A percentile compares a stretch with the other conserved stretches of the same genome.
phyloP scores from a whole-genome alignment of 2,888 invertebrate species.

The Meliscaeva auricollis region DNA sequence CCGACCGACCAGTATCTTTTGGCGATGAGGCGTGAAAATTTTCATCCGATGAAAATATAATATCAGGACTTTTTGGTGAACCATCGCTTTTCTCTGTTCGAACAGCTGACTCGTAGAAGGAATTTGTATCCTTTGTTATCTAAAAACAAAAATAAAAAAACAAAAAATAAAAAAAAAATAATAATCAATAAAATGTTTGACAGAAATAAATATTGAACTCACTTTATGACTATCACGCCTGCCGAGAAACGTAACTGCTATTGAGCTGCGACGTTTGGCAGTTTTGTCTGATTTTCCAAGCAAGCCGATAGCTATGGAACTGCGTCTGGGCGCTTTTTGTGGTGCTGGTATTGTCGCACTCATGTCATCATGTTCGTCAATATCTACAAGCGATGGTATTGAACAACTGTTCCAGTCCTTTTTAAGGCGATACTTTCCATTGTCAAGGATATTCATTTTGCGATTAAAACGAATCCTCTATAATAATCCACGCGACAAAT shows the following conservation, averaged over 20 bases:
- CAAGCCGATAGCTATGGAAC: conserved; percentile 82
- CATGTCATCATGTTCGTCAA: conserved; percentile 81
- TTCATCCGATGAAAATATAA: conserved; percentile 80
- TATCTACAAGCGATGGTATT: conserved; percentile 83
- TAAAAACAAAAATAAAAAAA: conserved; percentile 38
- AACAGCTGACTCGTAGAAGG: conserved; percentile 82
- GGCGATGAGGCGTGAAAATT: conserved; percentile 82
- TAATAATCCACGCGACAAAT: conserved; percentile 6
- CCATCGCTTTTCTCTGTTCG: conserved; percentile 83
- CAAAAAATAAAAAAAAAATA: not conserved
- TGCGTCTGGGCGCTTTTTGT: conserved; percentile 82
- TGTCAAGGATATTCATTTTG: conserved; percentile 82
- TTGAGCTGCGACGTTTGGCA: conserved; percentile 84
- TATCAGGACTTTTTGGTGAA: conserved; percentile 80
- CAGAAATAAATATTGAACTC: conserved; percentile 57
- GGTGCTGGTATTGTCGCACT: conserved; percentile 78
- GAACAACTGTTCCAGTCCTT: conserved; percentile 84
- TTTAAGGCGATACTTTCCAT: conserved; percentile 83
- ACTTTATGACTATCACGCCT: conserved; percentile 83
- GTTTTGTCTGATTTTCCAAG: conserved; percentile 81
- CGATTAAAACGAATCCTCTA: conserved; percentile 1
- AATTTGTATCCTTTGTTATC: conserved; percentile 77
- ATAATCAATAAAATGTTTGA: too few relatives aligned
- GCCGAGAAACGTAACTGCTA: conserved; percentile 82
- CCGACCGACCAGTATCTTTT: conserved; percentile 80